Base-by-base conservation (phyloP, 2,113 vertebrate species). In the Orycteropus afer region DNA sequence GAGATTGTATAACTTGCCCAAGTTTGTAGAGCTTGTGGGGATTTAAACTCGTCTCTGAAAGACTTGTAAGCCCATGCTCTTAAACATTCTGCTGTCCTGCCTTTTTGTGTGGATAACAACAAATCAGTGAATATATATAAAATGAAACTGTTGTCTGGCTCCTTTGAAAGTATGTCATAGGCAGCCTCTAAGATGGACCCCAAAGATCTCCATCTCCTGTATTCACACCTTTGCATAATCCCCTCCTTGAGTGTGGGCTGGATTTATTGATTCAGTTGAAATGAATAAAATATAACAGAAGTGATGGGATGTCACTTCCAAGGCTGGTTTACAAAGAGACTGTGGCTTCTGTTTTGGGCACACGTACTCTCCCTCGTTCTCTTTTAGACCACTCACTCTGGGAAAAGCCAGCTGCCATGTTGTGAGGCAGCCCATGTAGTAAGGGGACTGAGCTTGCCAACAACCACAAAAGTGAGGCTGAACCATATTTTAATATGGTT, bases 381-480 rank as follows among this genome's bases (percentile, higher is more conserved):
- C 40, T 55, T 42, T 25, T 15, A 9, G 12, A 67, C 69, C 4
- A 32, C 40, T 18, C 1, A 6, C 45, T 7, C 34, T 15, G 29
- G 37, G 7, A 14, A 12, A 65, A 45, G 76, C 9, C 22, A 32
- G 65, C 47, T 47, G 37, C 47, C 40, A 18, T 18, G 17, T n/a
- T 18, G 27, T 47, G 37, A 29, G 7, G 34, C 37, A 5, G 18
- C 27, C 32, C 9, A 17, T 0, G 14, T 37, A 5, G 27, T 25
- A 2, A 37, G 40, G 7, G 15, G 25, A 7, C 5, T 17, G 27
- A 7, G 29, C 40, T 67, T 57, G 45, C 25, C 45, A n/a, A 25
- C n/a, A 51, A 73, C 20, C n/a, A 53, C 15, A 17, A 2, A 12
- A 3, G 1, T 34, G 18, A 32, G 37, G 0, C 0, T 37, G 12